Evolutionary conservation across 2,113 vertebrate genomes (phyloP).

Genomic region (Sphyrna mokarran): DNA sequence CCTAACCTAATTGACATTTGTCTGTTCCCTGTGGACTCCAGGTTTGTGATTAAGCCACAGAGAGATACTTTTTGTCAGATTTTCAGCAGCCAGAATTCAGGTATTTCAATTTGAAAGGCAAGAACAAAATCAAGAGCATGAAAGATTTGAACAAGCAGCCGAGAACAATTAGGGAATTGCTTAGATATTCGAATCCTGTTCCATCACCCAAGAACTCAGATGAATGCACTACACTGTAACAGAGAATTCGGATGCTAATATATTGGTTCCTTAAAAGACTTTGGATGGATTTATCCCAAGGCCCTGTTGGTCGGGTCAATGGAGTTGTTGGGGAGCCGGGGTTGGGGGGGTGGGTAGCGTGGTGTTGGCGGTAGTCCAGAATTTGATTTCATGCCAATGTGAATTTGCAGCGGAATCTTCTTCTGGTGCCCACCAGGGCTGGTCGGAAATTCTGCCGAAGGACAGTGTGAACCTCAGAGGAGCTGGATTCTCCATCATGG

Average conservation of each 20-base stretch:
- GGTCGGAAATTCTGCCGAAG: too few species aligned
- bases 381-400: too few species aligned
- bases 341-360: too few species aligned
- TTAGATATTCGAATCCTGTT: background rate
- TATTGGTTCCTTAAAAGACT: background rate
- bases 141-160: background rate
- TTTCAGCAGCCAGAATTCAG: background rate
- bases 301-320: too few species aligned
- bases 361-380: too few species aligned
- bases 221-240: background rate
- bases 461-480: too few species aligned
- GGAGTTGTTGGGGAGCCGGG: too few species aligned
- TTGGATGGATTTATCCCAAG: too few species aligned
- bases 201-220: background rate
- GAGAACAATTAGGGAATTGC: background rate
- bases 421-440: too few species aligned
- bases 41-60: background rate
- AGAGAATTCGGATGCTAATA: background rate
- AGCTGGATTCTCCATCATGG: too few species aligned
- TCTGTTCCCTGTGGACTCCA: background rate
- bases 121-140: background rate
- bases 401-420: too few species aligned
- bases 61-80: background rate
- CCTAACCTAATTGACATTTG: background rate
- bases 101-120: background rate